phyloP scores from a whole-genome alignment of 2,797 vertebrate species.

The Platyrinchus mystaceus region DNA sequence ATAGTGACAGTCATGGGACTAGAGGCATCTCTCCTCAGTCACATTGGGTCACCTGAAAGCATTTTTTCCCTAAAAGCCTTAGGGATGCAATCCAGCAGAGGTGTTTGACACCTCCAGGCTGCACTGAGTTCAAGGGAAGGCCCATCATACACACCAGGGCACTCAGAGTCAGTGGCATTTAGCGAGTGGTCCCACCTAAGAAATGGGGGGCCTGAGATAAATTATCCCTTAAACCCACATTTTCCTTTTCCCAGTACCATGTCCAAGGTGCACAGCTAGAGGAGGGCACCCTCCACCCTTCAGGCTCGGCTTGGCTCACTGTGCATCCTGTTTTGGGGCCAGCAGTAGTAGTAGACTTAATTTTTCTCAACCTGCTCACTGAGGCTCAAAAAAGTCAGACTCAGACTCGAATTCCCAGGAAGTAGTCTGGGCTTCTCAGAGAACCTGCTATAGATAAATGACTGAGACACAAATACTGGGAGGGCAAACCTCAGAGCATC shows the following conservation, averaged over 20 bases:
- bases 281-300: background rate
- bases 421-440: background rate
- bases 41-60: background rate
- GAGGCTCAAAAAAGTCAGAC: background rate
- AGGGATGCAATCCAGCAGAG: background rate
- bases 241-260: background rate
- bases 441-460: background rate
- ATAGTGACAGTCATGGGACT: fast-evolving
- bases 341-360: background rate
- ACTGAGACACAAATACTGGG: background rate
- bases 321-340: background rate
- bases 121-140: background rate
- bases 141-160: background rate
- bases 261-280: background rate
- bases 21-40: background rate
- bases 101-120: background rate
- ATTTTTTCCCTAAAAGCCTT: background rate
- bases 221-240: background rate
- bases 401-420: background rate
- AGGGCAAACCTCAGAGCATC: background rate
- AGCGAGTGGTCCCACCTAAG: background rate
- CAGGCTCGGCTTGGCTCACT: background rate
- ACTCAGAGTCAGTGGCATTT: fast-evolving
- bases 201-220: background rate
- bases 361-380: background rate